Evolutionary conservation across 2,797 vertebrate genomes (phyloP), one percentile per base, ranked within the genome.

Genomic region (Diplodus puntazzo): DNA sequence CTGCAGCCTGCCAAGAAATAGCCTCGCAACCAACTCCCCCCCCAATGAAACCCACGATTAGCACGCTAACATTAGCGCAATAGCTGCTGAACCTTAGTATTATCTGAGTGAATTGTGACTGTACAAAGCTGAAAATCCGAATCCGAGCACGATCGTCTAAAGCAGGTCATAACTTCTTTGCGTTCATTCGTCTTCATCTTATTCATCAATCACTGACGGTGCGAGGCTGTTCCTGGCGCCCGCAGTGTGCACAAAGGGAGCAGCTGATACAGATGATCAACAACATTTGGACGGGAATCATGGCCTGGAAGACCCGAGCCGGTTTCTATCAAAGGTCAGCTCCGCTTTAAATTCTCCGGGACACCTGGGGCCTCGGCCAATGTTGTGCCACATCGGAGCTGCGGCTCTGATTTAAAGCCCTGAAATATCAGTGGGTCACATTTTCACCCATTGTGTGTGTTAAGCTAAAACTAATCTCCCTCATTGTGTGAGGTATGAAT

Each of bases 401-500:
- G 63, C 58, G 7, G 79, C 74, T 70, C 64, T 75, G 70, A 78
- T 85, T 77, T 23, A 90, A 68, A 11, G 67, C 68, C n/a, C 27
- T 30, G 17, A 73, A 75, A 77, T 65, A 82, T 34, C 74, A 67
- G 54, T 2, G 30, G 52, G 59, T 63, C 64, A 77, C 76, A 75
- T 75, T 77, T 70, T 34, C 72, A 52, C 68, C 63, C 16, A 12
- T 43, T 23, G 42, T 65, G 50, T 46, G 50, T 50, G 75, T 69
- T 50, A 63, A 78, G 50, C 68, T 82, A 2, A 79, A 82, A 58
- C 65, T 43, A 67, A 82, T 82, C 79, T 69, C 61, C 39, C 14
- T 63, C 66, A 68, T 45, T 73, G 73, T 73, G 55, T 17, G 2
- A 55, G 66, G 68, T 76, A n/a, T 67, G 65, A 80, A 76, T 30